Percentiles rank a stretch among this genome's conserved stretches.
phyloP scores from a whole-genome alignment of 23 tunicate genomes.

The Trididemnum clinides region DNA sequence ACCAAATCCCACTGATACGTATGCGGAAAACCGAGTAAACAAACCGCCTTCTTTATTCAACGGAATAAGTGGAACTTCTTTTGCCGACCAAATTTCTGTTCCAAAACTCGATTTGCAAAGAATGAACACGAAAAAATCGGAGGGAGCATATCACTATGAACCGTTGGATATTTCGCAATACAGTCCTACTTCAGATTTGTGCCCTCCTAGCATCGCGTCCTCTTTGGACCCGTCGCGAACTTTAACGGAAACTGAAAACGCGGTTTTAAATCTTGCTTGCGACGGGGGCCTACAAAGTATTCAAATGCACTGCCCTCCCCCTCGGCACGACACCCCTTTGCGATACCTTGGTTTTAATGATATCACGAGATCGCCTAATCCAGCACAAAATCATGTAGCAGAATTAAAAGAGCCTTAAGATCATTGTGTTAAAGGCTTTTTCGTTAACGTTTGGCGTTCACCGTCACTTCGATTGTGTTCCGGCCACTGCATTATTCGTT shows the following conservation, averaged over 20 bases:
- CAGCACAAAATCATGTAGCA: background rate
- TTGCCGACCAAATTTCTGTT: background rate
- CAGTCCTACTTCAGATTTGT: slow-evolving; percentile 27
- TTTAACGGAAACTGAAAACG: slow-evolving; percentile 26
- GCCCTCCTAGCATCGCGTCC: background rate
- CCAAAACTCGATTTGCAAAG: background rate
- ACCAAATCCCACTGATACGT: background rate
- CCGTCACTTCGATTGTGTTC: too few species aligned
- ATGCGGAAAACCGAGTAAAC: background rate
- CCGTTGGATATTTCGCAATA: background rate
- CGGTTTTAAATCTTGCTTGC: slow-evolving; percentile 4
- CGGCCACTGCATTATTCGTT: too few species aligned
- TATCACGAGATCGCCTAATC: background rate
- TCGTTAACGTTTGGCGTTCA: too few species aligned
- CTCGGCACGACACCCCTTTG: background rate
- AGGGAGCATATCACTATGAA: background rate
- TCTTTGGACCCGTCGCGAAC: background rate
- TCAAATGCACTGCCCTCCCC: background rate
- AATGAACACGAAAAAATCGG: background rate
- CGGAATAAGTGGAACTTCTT: background rate
- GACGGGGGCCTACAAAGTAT: background rate
- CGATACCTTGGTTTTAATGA: background rate
- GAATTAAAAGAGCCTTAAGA: too few species aligned
- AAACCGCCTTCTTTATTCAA: background rate
- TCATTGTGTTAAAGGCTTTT: too few species aligned